phyloP scores from a whole-genome alignment of 2,888 invertebrate species.

The Acheta domesticus region DNA sequence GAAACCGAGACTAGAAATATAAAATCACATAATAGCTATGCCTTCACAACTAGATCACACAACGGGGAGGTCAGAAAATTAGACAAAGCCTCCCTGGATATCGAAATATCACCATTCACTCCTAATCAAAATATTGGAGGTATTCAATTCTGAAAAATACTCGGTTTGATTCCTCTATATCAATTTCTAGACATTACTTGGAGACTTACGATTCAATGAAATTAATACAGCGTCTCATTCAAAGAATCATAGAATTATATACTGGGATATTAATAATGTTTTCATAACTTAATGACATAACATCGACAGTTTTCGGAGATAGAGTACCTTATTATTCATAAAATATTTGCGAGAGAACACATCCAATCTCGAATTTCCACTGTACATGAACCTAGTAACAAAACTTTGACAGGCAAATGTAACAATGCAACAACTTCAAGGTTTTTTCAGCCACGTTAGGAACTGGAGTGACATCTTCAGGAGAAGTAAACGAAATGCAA shows the following conservation, averaged over 20 bases:
- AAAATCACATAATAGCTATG: conserved; percentile 4
- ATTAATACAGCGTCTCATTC: no score
- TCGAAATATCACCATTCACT: no score
- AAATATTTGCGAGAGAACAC: not conserved
- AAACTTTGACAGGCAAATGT: not conserved
- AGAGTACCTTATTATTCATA: not conserved
- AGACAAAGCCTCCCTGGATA: no score
- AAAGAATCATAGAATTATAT: no score
- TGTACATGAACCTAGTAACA: not conserved
- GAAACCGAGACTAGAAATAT: no score
- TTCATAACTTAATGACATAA: no score
- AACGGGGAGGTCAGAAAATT: no score
- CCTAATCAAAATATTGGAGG: no score
- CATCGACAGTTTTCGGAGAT: not conserved
- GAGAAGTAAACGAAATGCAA: not conserved
- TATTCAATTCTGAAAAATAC: no score
- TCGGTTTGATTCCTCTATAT: not conserved
- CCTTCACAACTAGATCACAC: conserved; percentile 4
- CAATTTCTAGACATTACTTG: not conserved
- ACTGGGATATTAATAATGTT: no score
- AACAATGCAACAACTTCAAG: conserved; percentile 18
- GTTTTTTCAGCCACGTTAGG: not conserved
- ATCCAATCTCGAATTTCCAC: not conserved
- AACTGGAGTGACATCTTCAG: not conserved
- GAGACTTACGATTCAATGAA: no score